These are phyloP conservation scores for Pyxicephalus adspersus DNA, from an alignment of 2,113 vertebrate species.

Conservation along the genomic window DNA sequence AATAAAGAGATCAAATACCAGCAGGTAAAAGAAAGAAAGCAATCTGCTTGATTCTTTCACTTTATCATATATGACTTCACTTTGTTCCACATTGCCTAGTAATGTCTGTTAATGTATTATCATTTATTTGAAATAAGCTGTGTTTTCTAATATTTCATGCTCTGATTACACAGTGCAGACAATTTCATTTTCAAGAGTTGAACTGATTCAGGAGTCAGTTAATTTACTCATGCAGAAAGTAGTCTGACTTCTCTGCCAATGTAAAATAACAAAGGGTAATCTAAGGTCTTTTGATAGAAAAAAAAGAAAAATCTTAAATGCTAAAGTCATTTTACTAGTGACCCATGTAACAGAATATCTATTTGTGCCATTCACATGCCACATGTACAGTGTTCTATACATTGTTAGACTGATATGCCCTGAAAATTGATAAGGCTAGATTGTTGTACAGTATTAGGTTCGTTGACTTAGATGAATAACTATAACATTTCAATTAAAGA, in stretches of 20 bases:
- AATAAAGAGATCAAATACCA: no score
- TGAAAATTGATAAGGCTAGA: no score
- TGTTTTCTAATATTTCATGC: conserved; percentile 24
- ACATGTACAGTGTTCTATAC: no score
- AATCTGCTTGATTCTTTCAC: no score
- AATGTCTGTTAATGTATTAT: not conserved
- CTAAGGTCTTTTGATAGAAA: not conserved
- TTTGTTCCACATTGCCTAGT: not conserved
- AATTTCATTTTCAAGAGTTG: conserved; percentile 11
- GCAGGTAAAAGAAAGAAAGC: no score
- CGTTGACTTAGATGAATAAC: no score
- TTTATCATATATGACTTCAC: not conserved
- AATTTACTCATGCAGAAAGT: not conserved
- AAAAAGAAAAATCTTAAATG: not conserved
- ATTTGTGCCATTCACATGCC: no score
- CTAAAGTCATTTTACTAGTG: not conserved
- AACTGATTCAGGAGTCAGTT: not conserved
- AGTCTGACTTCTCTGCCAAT: not conserved
- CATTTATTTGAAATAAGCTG: not conserved
- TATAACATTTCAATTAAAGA: no score
- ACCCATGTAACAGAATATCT: no score
- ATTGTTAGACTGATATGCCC: no score
- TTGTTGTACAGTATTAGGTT: no score
- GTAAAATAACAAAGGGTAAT: conserved; percentile 4
- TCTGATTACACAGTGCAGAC: conserved; percentile 4